These are phyloP conservation scores for Ceratina australensis DNA, from an alignment of 1,140 invertebrate species.

Conservation along the genomic window DNA sequence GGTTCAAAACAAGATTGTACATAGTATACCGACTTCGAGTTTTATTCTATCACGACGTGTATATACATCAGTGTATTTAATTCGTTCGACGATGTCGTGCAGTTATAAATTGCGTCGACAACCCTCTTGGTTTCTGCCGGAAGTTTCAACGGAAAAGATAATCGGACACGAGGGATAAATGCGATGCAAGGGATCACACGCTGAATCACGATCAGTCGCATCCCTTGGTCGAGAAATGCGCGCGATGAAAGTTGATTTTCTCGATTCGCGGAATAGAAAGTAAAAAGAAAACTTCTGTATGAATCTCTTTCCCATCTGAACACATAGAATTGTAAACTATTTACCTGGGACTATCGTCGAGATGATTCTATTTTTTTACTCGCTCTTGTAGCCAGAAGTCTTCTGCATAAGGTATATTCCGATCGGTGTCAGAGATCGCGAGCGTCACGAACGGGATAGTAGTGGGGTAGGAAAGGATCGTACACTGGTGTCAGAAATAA, in stretches of 20 bases:
- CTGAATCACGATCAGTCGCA: neutral
- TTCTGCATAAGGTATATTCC: neutral
- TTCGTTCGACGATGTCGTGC: too few species aligned
- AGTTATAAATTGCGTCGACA: too few species aligned
- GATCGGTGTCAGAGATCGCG: neutral
- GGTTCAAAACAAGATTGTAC: too few species aligned
- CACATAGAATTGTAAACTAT: neutral
- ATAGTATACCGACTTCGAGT: too few species aligned
- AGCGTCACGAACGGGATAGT: neutral
- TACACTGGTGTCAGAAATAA: neutral
- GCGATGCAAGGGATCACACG: conserved; percentile 17
- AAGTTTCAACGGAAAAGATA: too few species aligned
- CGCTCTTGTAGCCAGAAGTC: neutral
- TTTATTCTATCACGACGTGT: too few species aligned
- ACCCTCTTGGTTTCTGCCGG: too few species aligned
- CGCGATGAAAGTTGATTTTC: neutral
- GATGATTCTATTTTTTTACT: conserved; percentile 8
- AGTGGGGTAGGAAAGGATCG: neutral
- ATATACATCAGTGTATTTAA: too few species aligned
- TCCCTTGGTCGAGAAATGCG: conserved; percentile 14
- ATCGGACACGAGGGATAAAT: too few species aligned
- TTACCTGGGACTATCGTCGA: neutral
- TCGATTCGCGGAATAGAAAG: conserved; percentile 12
- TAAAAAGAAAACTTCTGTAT: conserved; percentile 42
- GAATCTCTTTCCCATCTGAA: neutral